These are phyloP conservation scores for Drosophila robusta DNA, from an alignment of 2,888 invertebrate species.

Conservation along the genomic window DNA sequence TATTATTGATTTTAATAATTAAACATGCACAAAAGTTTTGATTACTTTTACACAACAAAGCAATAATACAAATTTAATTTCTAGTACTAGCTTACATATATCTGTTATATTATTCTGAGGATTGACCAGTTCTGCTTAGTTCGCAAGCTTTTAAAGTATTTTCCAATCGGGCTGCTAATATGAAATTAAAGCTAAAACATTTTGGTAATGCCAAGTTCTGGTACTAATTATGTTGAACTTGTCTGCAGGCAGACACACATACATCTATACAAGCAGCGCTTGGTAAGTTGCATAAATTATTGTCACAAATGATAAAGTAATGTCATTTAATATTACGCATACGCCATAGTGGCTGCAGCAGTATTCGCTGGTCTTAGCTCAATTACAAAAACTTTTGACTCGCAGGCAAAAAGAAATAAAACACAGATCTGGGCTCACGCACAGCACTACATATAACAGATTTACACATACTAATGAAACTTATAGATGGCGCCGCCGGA, in stretches of 20 bases:
- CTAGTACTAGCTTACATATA: too few relatives aligned
- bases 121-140: not conserved
- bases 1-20: too few relatives aligned
- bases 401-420: slow-evolving; percentile 46
- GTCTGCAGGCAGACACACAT: slow-evolving; percentile 8
- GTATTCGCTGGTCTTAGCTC: slow-evolving; percentile 49
- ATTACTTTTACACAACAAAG: too few relatives aligned
- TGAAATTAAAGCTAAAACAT: slow-evolving; percentile 47
- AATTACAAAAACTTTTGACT: slow-evolving; percentile 67
- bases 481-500: slow-evolving; percentile 79
- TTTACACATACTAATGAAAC: slow-evolving; percentile 68
- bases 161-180: slow-evolving; percentile 39
- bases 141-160: not conserved
- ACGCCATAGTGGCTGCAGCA: slow-evolving; percentile 36
- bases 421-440: slow-evolving; percentile 18
- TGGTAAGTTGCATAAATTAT: slow-evolving; percentile 50
- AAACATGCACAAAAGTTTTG: too few relatives aligned
- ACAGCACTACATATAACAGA: slow-evolving; percentile 42
- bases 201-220: slow-evolving; percentile 35
- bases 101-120: too few relatives aligned
- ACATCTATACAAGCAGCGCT: slow-evolving; percentile 1
- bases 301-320: slow-evolving; percentile 73
- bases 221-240: slow-evolving; percentile 11
- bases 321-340: slow-evolving; percentile 69
- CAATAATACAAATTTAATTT: too few relatives aligned